Evolutionary conservation across 2,888 invertebrate species (phyloP).

Genomic region (Drosophila hamatofila): DNA sequence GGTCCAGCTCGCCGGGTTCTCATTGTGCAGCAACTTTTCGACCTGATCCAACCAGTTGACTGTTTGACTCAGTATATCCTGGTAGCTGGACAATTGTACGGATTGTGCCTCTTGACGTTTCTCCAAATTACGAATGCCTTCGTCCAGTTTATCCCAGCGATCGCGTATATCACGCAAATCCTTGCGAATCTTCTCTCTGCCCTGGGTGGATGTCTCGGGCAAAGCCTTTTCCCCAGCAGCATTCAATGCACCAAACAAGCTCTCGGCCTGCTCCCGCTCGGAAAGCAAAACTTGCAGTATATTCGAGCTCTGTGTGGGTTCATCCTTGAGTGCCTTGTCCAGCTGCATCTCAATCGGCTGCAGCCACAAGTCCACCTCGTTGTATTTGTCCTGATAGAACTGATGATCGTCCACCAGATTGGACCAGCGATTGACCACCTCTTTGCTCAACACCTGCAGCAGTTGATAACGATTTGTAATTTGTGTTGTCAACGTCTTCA

Average conservation of each 20-base stretch:
- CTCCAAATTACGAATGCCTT: conserved; percentile 93
- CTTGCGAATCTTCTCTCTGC: conserved; percentile 94
- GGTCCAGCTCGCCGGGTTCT: conserved; percentile 90
- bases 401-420: conserved; percentile 93
- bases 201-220: conserved; percentile 96
- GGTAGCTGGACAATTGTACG: conserved; percentile 93
- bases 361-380: conserved; percentile 92
- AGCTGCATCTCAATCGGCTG: conserved; percentile 91
- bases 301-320: conserved; percentile 89
- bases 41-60: conserved; percentile 94
- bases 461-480: conserved; percentile 95
- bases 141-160: conserved; percentile 94
- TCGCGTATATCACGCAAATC: conserved; percentile 93
- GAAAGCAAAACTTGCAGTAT: conserved; percentile 90
- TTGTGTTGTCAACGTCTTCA: conserved; percentile 94
- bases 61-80: conserved; percentile 93
- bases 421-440: conserved; percentile 94
- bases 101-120: conserved; percentile 93
- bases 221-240: conserved; percentile 94
- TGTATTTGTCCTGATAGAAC: conserved; percentile 90
- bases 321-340: conserved; percentile 87
- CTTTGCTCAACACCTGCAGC: conserved; percentile 92
- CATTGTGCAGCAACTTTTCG: conserved; percentile 91
- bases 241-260: conserved; percentile 90
- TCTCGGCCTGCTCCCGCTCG: conserved; percentile 94